These are phyloP conservation scores for Ginglymostoma cirratum DNA, from an alignment of 2,113 vertebrate genomes.

Conservation along the genomic window DNA sequence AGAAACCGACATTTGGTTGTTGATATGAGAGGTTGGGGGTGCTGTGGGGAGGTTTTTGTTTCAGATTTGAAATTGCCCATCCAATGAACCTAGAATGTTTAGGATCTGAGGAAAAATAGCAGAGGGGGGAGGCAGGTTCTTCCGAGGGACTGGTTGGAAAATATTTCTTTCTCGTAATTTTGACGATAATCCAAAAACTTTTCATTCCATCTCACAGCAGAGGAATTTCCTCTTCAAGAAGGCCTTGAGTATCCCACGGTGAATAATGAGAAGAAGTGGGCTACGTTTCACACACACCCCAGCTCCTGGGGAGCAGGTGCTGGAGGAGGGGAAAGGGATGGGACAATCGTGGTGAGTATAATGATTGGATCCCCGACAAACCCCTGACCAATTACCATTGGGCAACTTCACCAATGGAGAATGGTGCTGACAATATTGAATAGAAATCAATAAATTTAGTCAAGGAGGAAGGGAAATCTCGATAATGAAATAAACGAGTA, in stretches of 20 bases:
- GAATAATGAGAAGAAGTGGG: neutral
- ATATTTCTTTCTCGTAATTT: neutral
- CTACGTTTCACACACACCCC: too few species aligned
- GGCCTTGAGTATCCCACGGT: neutral
- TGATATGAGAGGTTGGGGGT: neutral
- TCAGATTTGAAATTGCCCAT: neutral
- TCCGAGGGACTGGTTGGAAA: neutral
- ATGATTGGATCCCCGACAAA: too few species aligned
- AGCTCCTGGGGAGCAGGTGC: too few species aligned
- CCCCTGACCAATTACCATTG: too few species aligned
- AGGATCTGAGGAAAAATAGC: neutral
- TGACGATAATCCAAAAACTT: neutral
- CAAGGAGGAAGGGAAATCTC: neutral
- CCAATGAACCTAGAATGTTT: neutral
- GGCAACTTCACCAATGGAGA: too few species aligned
- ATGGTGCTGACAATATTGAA: neutral
- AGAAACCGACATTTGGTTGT: neutral
- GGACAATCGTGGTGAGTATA: too few species aligned
- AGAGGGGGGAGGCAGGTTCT: neutral
- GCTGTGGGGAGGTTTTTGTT: neutral
- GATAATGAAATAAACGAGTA: neutral
- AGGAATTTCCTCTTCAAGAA: too few species aligned
- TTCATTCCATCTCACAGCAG: neutral
- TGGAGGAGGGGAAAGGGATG: too few species aligned
- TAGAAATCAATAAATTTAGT: neutral